Base-by-base conservation (phyloP, 2,113 vertebrate genomes). In the Anseranas semipalmata region DNA sequence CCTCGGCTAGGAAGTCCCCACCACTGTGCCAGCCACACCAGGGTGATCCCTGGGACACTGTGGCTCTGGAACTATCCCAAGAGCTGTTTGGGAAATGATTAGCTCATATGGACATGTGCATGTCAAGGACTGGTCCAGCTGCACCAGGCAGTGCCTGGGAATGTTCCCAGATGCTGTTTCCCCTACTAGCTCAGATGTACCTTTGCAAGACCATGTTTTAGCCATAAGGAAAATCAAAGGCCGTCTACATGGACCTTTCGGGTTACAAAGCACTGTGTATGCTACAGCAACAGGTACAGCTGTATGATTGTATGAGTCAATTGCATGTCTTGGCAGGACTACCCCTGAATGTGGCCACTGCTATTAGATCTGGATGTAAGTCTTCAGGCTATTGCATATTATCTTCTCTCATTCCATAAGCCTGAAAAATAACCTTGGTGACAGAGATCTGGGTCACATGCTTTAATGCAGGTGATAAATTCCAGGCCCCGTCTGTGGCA, bases 101-200 rank as follows among this genome's bases (percentile, higher is more conserved):
- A 45, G 17, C 24, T 78, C 53, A 56, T 3, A 35, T 7, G 15
- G n/a, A 50, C 12, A 45, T 59, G 9, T 0, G 0, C 4, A 2
- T 19, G 25, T 28, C 59, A 62, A 62, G 18, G 41, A 15, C 16
- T 43, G 48, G 9, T 70, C 55, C 55, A 63, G 27, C 22, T 45
- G 74, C 41, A 63, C 24, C 13, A 58, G 33, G 43, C 35, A n/a
- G 28, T 43, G 50, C 7, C 35, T 18, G 8, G 43, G 20, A 85
- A 75, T 18, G 7, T 19, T 76, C 45, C 21, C 35, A 35, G 58
- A 41, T 72, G 25, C 4, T n/a, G 7, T 67, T 78, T 77, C 27
- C 65, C n/a, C 14, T 72, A 6, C 21, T 72, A 48, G 21, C 8
- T 81, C 71, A 70, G 22, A 33, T 56, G 41, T 33, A 71, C 33